Conservation (phyloP, 2,797 vertebrate species). For the Spea hammondii region DNA sequence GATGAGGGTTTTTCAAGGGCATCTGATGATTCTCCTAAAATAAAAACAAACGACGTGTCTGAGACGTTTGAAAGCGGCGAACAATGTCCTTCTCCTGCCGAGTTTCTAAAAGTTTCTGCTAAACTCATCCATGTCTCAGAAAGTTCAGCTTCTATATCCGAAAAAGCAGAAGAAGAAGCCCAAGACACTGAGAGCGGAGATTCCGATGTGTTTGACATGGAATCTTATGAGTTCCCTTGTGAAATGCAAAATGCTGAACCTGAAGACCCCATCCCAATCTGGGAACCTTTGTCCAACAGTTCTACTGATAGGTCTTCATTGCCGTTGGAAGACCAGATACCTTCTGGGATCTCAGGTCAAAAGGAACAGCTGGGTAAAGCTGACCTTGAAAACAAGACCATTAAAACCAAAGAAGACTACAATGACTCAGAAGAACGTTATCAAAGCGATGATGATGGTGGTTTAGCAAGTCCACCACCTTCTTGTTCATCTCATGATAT, state of each 20-base stretch:
- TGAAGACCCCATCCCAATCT: accelerated
- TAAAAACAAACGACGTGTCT: slow-evolving; percentile 2
- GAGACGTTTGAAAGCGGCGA: neutral
- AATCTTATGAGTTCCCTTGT: neutral
- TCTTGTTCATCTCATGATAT: too few species aligned
- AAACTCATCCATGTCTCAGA: slow-evolving; percentile 52
- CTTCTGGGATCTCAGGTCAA: neutral
- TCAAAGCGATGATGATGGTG: neutral
- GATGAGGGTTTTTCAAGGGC: neutral
- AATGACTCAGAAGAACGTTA: neutral
- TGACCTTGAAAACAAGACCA: neutral
- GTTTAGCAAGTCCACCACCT: too few species aligned
- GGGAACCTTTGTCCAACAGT: neutral
- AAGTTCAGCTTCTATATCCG: slow-evolving; percentile 55
- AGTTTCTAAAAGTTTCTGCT: slow-evolving; percentile 64
- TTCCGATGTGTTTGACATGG: slow-evolving; percentile 49
- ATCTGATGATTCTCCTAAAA: neutral
- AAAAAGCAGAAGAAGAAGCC: slow-evolving; percentile 48
- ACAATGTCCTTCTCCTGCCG: slow-evolving; percentile 52
- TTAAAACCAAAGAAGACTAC: too few species aligned
- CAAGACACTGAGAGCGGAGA: slow-evolving; percentile 54
- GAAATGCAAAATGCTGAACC: neutral
- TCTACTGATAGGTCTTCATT: neutral
- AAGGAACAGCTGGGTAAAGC: neutral
- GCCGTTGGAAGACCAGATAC: neutral